A percentile compares a stretch with the other conserved stretches of the same genome.
These are phyloP conservation scores for Stictocephala bisonia DNA, from an alignment of 2,888 invertebrate genomes.

Conservation along the genomic window DNA sequence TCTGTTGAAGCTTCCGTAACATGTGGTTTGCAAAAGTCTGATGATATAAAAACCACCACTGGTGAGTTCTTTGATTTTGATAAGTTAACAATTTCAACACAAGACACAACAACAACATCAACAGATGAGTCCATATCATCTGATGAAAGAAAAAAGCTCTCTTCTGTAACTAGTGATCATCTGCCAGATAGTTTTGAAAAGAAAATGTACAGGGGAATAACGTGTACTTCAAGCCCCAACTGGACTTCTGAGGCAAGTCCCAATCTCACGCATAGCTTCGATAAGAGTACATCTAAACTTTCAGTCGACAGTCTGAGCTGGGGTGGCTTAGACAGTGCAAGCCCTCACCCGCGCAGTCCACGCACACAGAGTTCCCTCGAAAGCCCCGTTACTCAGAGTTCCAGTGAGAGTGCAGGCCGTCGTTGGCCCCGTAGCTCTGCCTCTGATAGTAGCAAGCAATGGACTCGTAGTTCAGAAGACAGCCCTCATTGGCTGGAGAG, in stretches of 20 bases:
- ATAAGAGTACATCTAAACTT: slow-evolving; percentile 47
- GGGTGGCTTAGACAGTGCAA: slow-evolving; percentile 41
- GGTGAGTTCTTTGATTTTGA: slow-evolving; percentile 46
- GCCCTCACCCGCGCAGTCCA: slow-evolving; percentile 47
- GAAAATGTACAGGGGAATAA: neutral
- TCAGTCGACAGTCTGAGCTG: slow-evolving; percentile 54
- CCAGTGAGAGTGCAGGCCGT: slow-evolving; percentile 48
- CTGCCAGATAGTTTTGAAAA: slow-evolving; percentile 36
- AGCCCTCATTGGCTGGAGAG: slow-evolving; percentile 47
- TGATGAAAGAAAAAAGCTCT: slow-evolving; percentile 24
- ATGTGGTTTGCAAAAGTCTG: slow-evolving; percentile 29
- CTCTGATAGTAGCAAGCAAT: slow-evolving; percentile 43
- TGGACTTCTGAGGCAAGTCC: slow-evolving; percentile 43
- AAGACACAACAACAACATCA: slow-evolving; percentile 23
- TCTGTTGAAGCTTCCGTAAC: slow-evolving; percentile 47
- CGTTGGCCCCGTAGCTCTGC: slow-evolving; percentile 44
- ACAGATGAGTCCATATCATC: slow-evolving; percentile 27
- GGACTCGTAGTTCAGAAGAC: slow-evolving; percentile 53
- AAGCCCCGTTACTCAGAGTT: slow-evolving; percentile 51
- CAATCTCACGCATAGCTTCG: slow-evolving; percentile 47
- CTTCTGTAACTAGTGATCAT: slow-evolving; percentile 26
- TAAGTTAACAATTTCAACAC: slow-evolving; percentile 30
- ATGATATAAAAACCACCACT: slow-evolving; percentile 19
- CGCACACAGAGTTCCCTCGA: slow-evolving; percentile 53
- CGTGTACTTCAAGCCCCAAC: slow-evolving; percentile 40